Evolutionary conservation across 2,113 vertebrate genomes (phyloP), one percentile per base, ranked within the genome.

Genomic region (Lipophrys pholis): DNA sequence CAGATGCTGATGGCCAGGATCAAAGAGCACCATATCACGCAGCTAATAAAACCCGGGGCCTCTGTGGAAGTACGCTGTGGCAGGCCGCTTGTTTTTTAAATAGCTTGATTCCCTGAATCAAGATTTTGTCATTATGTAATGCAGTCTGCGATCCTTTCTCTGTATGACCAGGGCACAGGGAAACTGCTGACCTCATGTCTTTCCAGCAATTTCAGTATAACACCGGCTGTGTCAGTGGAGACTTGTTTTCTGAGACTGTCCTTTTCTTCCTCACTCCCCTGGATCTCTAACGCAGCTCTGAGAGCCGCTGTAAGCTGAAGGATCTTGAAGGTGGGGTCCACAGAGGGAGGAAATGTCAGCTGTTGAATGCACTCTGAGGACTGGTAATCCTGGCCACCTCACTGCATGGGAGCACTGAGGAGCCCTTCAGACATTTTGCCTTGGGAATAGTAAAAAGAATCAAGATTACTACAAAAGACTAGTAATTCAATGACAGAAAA

Each of bases 241-340:
- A 96, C 89, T 80, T 96, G 95, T 59, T 82, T 95, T 39, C 94
- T 72, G 55, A 96, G 74, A 0, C 84, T 79, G 30, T 92, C 91
- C 54, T 85, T 93, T 58, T 96, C 93, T 73, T 94, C 87, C 42
- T 93, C 88, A 51, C 91, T 89, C 40, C 82, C 87, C 65, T 96
- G 78, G 86, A 88, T 93, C 87, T 96, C 95, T 87, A 96, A 66
- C 3, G 91, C 90, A 65, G 90, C 87, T 84, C 91, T 93, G 70
- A 97, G 93, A 74, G 95, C 95, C 82, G 97, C 94, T 0, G 95
- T 78, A 17, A 96, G 94, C 86, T 94, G 94, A n/a, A 96, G 76
- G 60, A 93, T 93, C 48, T 93, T 94, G 68, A 95, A 89, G 1
- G 51, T 36, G 3, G 83, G 73, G 64, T 89, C 88, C n/a, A 21